Evolutionary conservation across 2,113 vertebrate genomes (phyloP).

Genomic region (Gasterosteus nipponicus): DNA sequence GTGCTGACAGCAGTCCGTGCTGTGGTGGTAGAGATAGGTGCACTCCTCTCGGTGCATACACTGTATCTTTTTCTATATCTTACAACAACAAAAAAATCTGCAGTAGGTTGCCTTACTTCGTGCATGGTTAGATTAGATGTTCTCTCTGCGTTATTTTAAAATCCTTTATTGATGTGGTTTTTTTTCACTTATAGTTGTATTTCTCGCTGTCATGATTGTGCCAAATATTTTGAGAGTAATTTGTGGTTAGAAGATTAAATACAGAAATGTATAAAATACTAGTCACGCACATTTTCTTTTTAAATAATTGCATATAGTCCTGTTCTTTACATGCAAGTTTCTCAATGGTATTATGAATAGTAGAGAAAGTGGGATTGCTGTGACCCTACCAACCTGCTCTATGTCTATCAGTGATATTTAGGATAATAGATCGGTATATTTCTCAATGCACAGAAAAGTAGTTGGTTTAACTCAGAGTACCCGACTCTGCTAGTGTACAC

Average conservation of each 20-base stretch:
- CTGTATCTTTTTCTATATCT: conserved; percentile 84
- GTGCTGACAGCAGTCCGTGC: conserved; percentile 54
- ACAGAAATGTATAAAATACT: conserved; percentile 57
- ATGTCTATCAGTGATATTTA: conserved; percentile 66
- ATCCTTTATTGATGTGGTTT: conserved; percentile 58
- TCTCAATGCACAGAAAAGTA: conserved; percentile 59
- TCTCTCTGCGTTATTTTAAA: conserved; percentile 85
- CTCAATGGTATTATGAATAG: conserved; percentile 55
- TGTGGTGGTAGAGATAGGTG: conserved; percentile 76
- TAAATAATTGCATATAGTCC: conserved; percentile 53
- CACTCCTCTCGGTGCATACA: conserved; percentile 71
- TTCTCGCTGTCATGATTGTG: conserved; percentile 68
- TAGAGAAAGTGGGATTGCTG: conserved; percentile 58
- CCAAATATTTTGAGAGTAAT: conserved; percentile 67
- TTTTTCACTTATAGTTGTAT: conserved; percentile 56
- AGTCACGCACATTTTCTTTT: conserved; percentile 58
- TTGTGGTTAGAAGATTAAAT: conserved; percentile 73
- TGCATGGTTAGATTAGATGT: conserved; percentile 92
- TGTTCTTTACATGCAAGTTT: conserved; percentile 69
- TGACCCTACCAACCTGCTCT: conserved; percentile 54
- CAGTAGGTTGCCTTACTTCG: conserved; percentile 92
- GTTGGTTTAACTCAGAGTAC: conserved; percentile 57
- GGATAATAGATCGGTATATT: conserved; percentile 54
- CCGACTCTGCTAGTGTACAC: conserved; percentile 58
- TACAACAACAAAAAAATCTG: conserved; percentile 81